Percentiles rank a stretch among this genome's conserved stretches.
Evolutionary conservation across 2,888 invertebrate genomes (phyloP).

Genomic region (Pyralis farinalis): DNA sequence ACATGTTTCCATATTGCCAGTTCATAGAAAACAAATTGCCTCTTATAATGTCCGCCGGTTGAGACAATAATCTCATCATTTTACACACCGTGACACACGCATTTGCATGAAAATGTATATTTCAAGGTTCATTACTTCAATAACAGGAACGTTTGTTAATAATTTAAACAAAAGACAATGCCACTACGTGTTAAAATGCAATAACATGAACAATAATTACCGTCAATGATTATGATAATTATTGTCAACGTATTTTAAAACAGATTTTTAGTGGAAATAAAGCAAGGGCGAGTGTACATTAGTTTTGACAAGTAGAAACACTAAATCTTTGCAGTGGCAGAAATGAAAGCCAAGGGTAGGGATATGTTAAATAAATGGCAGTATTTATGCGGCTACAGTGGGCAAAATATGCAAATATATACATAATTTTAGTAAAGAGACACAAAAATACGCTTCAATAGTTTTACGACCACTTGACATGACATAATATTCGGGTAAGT

Average conservation of each 20-base stretch:
- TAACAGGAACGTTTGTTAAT: constrained; percentile 4
- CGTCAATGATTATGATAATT: too few relatives aligned
- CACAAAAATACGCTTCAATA: background rate
- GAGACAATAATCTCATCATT: constrained; percentile 4
- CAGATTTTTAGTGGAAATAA: too few relatives aligned
- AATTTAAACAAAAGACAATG: too few relatives aligned
- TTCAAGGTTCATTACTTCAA: constrained; percentile 8
- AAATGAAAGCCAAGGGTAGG: too few relatives aligned
- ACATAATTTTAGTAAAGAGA: background rate
- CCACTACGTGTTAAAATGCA: too few relatives aligned
- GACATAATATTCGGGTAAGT: background rate
- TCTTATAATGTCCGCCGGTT: background rate
- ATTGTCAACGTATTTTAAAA: too few relatives aligned
- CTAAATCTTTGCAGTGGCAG: too few relatives aligned
- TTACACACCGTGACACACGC: background rate
- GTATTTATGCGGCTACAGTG: constrained; percentile 1
- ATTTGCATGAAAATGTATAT: constrained; percentile 9
- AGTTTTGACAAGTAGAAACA: too few relatives aligned
- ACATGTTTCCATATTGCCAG: background rate
- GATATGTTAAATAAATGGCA: too few relatives aligned
- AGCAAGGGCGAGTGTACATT: too few relatives aligned
- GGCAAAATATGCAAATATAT: background rate
- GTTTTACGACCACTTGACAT: background rate
- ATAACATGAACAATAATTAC: too few relatives aligned
- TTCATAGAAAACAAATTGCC: constrained; percentile 3